A percentile compares a stretch with the other conserved stretches of the same genome.
These are phyloP conservation scores for Aldabrachelys gigantea DNA, from an alignment of 2,113 vertebrate genomes.

Conservation along the genomic window DNA sequence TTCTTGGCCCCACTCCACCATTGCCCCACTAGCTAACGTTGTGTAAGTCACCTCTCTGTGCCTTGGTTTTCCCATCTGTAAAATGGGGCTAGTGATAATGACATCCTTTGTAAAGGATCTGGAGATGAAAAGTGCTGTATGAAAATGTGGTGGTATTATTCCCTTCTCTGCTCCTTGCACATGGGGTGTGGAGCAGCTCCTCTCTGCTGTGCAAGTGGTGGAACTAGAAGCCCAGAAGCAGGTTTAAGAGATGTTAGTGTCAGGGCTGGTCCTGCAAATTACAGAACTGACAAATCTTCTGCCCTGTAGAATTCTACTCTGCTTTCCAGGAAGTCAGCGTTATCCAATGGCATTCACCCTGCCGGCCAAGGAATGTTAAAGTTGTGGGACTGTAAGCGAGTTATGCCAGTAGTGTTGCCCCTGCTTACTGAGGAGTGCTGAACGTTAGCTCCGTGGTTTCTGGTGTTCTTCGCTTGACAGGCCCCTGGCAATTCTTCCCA, in stretches of 20 bases:
- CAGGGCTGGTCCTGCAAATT: neutral
- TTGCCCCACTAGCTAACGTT: neutral
- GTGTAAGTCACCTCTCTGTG: neutral
- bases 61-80: neutral
- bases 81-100: neutral
- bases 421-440: neutral
- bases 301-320: neutral
- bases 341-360: neutral
- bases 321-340: neutral
- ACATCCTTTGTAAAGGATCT: neutral
- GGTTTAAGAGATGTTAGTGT: neutral
- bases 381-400: neutral
- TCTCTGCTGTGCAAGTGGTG: neutral
- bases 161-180: neutral
- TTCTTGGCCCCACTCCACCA: neutral
- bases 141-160: neutral
- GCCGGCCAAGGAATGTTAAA: neutral
- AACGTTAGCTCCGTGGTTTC: neutral
- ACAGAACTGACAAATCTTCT: neutral
- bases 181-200: neutral
- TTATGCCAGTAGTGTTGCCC: neutral
- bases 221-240: neutral
- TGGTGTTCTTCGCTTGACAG: accelerated
- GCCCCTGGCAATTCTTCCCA: neutral
- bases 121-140: neutral